Conservation (phyloP, 2,113 vertebrate genomes). For the Tachysurus fulvidraco region DNA sequence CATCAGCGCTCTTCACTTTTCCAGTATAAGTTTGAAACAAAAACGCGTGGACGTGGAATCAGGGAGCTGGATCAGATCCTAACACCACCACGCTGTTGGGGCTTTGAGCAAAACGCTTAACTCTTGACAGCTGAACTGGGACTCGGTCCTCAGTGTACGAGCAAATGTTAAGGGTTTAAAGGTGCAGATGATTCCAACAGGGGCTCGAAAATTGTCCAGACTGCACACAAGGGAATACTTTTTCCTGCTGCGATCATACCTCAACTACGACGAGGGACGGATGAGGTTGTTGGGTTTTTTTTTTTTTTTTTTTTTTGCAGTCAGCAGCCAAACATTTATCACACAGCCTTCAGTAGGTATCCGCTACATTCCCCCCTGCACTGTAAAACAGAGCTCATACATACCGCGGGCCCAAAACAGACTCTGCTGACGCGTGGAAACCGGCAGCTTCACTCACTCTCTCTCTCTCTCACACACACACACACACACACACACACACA, state of each 20-base stretch:
- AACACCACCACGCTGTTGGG: too few species aligned
- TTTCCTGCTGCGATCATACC: neutral
- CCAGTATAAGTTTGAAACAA: neutral
- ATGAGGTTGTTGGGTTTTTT: slow-evolving; percentile 43
- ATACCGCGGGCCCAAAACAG: slow-evolving; percentile 66
- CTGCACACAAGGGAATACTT: neutral
- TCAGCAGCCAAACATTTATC: slow-evolving; percentile 90
- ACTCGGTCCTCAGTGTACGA: neutral
- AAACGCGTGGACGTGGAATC: neutral
- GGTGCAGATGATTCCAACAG: neutral
- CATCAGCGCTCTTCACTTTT: neutral
- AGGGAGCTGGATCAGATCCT: neutral
- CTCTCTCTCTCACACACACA: too few species aligned
- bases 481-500: neutral
- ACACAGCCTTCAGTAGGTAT: slow-evolving; percentile 81
- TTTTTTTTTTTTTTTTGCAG: slow-evolving; percentile 47
- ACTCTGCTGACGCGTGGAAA: slow-evolving; percentile 65
- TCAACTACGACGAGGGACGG: slow-evolving; percentile 46
- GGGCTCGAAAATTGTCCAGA: neutral
- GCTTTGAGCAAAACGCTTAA: neutral
- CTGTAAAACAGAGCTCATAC: slow-evolving; percentile 80
- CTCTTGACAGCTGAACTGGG: neutral
- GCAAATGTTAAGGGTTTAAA: neutral
- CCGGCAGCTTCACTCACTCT: slow-evolving; percentile 46
- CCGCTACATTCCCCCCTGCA: slow-evolving; percentile 85